Percentiles rank a stretch among this genome's conserved stretches.
Conservation (phyloP, 2,113 vertebrate species). For the Cololabis saira region DNA sequence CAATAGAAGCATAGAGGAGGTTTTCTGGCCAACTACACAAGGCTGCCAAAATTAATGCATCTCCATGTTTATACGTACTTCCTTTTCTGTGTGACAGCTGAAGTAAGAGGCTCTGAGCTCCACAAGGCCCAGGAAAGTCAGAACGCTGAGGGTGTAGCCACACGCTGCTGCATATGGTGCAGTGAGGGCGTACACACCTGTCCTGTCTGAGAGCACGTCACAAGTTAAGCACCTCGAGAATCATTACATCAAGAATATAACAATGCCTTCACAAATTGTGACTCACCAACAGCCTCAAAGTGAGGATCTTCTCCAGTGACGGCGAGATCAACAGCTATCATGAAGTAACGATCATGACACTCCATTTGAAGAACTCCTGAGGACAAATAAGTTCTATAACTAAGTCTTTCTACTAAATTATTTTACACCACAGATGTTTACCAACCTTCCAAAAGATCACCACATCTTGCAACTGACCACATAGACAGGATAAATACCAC, state of each 20-base stretch:
- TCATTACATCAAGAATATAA: background rate
- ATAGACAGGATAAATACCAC: constrained; percentile 29
- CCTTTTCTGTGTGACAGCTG: constrained; percentile 65
- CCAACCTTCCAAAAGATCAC: constrained; percentile 16
- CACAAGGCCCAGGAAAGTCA: constrained; percentile 2
- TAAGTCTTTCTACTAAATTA: too few relatives aligned
- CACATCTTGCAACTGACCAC: background rate
- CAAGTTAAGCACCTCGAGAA: background rate
- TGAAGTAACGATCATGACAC: constrained; percentile 51
- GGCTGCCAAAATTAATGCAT: too few relatives aligned
- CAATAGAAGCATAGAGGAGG: background rate
- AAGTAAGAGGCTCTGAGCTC: constrained; percentile 75
- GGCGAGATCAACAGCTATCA: constrained; percentile 34
- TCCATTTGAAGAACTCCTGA: constrained; percentile 29
- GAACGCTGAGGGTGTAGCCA: constrained; percentile 63
- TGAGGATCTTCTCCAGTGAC: constrained; percentile 29
- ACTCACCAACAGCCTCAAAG: constrained; percentile 52
- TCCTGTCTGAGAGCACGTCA: constrained; percentile 37
- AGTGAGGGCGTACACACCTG: constrained; percentile 54
- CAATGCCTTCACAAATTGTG: too few relatives aligned
- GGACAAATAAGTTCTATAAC: background rate
- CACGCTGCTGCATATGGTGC: constrained; percentile 56
- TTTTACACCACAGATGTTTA: background rate
- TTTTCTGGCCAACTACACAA: background rate
- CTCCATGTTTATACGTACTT: constrained; percentile 28